Conservation (phyloP, 2,888 invertebrate species). For the Lithophane ornitopus region DNA sequence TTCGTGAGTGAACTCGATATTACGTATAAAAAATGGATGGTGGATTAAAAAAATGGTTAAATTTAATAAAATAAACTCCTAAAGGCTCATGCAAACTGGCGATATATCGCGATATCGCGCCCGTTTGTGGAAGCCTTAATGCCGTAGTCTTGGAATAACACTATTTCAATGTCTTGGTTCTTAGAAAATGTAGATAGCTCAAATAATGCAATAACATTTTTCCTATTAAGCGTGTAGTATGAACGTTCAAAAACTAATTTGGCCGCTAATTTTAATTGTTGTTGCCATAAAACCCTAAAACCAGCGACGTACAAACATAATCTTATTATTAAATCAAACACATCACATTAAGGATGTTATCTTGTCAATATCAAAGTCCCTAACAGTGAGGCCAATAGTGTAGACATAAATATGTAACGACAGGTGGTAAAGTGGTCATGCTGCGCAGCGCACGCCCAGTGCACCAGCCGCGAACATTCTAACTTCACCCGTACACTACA, state of each 20-base stretch:
- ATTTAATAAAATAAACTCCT: not conserved
- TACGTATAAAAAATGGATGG: too few relatives aligned
- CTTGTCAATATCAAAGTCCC: conserved; percentile 91
- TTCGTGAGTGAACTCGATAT: not conserved
- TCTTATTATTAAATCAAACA: conserved; percentile 91
- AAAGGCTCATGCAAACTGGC: too few relatives aligned
- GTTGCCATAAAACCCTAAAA: conserved; percentile 79
- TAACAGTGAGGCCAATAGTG: conserved; percentile 91
- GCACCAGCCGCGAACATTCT: conserved; percentile 73
- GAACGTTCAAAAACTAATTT: conserved; percentile 48
- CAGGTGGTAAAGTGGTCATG: conserved; percentile 90
- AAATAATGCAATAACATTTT: conserved; percentile 8
- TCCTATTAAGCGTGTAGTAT: not conserved
- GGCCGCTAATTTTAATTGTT: conserved; percentile 80
- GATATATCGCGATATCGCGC: too few relatives aligned
- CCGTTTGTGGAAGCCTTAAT: too few relatives aligned
- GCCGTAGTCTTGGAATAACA: not conserved
- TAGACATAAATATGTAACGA: conserved; percentile 91
- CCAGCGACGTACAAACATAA: conserved; percentile 85
- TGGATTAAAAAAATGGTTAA: not conserved
- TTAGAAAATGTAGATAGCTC: not conserved
- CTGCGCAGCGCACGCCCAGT: conserved; percentile 88
- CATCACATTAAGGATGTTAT: conserved; percentile 91
- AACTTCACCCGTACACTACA: conserved; percentile 71
- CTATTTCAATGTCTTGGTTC: not conserved